Conservation (phyloP, 2,888 invertebrate species). For the Calliphora vomitoria region DNA sequence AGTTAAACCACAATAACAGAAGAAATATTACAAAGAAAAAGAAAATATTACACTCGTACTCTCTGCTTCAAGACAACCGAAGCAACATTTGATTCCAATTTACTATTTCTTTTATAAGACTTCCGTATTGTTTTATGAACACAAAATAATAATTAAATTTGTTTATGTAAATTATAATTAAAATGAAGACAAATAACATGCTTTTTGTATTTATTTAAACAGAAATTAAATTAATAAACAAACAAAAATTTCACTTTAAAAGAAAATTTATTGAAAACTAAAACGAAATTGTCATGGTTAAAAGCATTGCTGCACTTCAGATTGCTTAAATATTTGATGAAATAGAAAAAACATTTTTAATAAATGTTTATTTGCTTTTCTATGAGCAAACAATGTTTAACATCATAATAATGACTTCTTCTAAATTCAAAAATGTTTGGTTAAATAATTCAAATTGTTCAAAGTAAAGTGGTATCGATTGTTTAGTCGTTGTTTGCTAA, state of each 20-base stretch:
- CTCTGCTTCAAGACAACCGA: neutral
- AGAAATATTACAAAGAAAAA: neutral
- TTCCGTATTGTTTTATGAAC: conserved; percentile 42
- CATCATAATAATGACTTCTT: too few species aligned
- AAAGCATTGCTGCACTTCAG: neutral
- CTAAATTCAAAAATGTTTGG: too few species aligned
- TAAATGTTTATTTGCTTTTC: too few species aligned
- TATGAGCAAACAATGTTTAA: too few species aligned
- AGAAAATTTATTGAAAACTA: neutral
- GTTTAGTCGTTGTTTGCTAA: too few species aligned
- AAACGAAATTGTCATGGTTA: neutral
- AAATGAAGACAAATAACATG: conserved; percentile 3
- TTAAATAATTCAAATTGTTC: too few species aligned
- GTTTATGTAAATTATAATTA: conserved; percentile 37
- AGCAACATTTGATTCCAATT: conserved; percentile 29
- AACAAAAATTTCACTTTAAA: neutral
- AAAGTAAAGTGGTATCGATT: too few species aligned
- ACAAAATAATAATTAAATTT: conserved; percentile 38
- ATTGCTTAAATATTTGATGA: too few species aligned
- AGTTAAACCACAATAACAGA: conserved; percentile 30
- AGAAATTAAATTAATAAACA: neutral
- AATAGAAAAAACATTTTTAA: too few species aligned
- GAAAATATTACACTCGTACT: conserved; percentile 8
- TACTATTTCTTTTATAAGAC: conserved; percentile 35
- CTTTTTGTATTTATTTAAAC: neutral